Percentiles rank a stretch among this genome's conserved stretches.
Conservation (phyloP, 2,888 invertebrate genomes). For the Coelinius sp. region DNA sequence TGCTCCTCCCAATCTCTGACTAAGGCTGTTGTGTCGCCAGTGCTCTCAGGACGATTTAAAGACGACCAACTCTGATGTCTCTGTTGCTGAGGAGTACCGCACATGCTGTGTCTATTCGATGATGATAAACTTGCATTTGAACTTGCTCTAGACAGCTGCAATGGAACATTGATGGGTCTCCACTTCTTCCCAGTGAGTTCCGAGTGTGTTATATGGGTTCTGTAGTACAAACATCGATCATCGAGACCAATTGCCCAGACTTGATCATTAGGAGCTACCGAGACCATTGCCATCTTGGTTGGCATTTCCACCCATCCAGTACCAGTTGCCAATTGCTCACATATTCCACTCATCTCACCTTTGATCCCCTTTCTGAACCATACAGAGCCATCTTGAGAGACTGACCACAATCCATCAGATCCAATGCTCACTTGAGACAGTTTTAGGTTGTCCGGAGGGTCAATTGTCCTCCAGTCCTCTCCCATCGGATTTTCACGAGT, state of each 20-base stretch:
- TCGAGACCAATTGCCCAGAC: slow-evolving; percentile 88
- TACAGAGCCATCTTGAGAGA: slow-evolving; percentile 86
- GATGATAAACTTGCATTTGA: slow-evolving; percentile 82
- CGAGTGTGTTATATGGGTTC: slow-evolving; percentile 81
- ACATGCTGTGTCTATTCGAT: slow-evolving; percentile 64
- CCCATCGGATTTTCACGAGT: slow-evolving; percentile 83
- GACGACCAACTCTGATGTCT: slow-evolving; percentile 82
- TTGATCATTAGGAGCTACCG: slow-evolving; percentile 91
- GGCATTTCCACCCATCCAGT: slow-evolving; percentile 93
- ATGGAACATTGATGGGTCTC: slow-evolving; percentile 84
- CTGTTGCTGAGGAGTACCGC: slow-evolving; percentile 69
- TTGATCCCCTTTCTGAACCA: slow-evolving; percentile 88
- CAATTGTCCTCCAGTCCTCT: slow-evolving; percentile 85
- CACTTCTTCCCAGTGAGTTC: slow-evolving; percentile 91
- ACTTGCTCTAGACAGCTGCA: slow-evolving; percentile 87
- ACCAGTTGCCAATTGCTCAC: slow-evolving; percentile 84
- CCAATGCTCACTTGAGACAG: slow-evolving; percentile 87
- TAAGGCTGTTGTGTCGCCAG: slow-evolving; percentile 74
- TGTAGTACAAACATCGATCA: slow-evolving; percentile 85
- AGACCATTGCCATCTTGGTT: slow-evolving; percentile 85
- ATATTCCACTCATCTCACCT: slow-evolving; percentile 81
- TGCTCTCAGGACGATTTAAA: slow-evolving; percentile 73
- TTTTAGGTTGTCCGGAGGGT: slow-evolving; percentile 80
- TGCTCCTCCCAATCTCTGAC: slow-evolving; percentile 80
- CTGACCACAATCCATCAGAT: slow-evolving; percentile 81